phyloP scores from a whole-genome alignment of 2,113 vertebrate species.

The Gadus macrocephalus region DNA sequence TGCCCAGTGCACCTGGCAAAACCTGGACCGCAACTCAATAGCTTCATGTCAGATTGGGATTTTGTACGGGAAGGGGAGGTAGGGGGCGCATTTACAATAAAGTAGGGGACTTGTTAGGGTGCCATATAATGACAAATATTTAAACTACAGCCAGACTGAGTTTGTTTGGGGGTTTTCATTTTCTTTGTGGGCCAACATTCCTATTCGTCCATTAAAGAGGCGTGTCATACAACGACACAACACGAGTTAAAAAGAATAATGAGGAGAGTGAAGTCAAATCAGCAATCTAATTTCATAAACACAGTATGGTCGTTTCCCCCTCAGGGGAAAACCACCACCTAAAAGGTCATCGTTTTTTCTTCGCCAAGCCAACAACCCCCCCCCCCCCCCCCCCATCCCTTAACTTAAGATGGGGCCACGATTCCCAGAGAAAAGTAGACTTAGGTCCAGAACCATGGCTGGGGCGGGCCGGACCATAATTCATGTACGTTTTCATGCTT shows the following conservation, averaged over 20 bases:
- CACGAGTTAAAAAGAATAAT: slow-evolving; percentile 47
- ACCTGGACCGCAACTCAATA: slow-evolving; percentile 34
- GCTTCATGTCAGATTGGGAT: slow-evolving; percentile 34
- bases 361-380: slow-evolving; percentile 25
- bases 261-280: slow-evolving; percentile 35
- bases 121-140: slow-evolving; percentile 58
- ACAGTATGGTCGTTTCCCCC: slow-evolving; percentile 40
- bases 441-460: slow-evolving; percentile 51
- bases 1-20: slow-evolving; percentile 54
- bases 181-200: slow-evolving; percentile 56
- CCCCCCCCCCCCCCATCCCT: background rate
- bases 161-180: slow-evolving; percentile 39
- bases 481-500: slow-evolving; percentile 48
- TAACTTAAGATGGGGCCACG: slow-evolving; percentile 43
- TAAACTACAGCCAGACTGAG: slow-evolving; percentile 47
- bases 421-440: slow-evolving; percentile 58
- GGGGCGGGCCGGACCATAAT: slow-evolving; percentile 39
- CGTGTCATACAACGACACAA: slow-evolving; percentile 66
- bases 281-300: slow-evolving; percentile 53
- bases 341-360: slow-evolving; percentile 48
- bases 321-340: slow-evolving; percentile 41
- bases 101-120: slow-evolving; percentile 37
- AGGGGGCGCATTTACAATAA: slow-evolving; percentile 42
- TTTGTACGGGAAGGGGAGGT: slow-evolving; percentile 4
- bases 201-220: slow-evolving; percentile 61